Percentiles rank a stretch among this genome's conserved stretches.
Conservation (phyloP, 1,140 invertebrate genomes). For the Lanistes nyassanus region DNA sequence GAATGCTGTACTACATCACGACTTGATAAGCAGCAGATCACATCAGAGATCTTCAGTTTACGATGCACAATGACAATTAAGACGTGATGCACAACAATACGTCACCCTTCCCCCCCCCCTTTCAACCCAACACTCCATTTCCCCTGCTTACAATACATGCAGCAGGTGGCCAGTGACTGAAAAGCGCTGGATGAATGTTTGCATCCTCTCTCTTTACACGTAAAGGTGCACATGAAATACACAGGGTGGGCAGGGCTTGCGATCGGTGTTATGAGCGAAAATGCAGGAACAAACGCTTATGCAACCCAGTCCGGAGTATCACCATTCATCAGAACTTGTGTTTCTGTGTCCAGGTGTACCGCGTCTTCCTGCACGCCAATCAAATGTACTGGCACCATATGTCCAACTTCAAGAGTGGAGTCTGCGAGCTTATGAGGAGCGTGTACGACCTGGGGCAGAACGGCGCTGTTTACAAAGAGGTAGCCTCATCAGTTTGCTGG, state of each 20-base stretch:
- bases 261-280: background rate
- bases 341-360: conserved; percentile 24
- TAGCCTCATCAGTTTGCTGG: conserved; percentile 10
- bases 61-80: too few relatives aligned
- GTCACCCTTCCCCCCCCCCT: too few relatives aligned
- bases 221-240: background rate
- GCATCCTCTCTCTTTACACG: too few relatives aligned
- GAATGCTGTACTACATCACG: too few relatives aligned
- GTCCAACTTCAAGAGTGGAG: conserved; percentile 31
- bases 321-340: background rate
- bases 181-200: too few relatives aligned
- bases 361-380: conserved; percentile 43
- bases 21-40: too few relatives aligned
- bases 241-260: background rate
- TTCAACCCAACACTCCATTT: too few relatives aligned
- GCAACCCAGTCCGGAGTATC: background rate
- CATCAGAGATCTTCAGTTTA: too few relatives aligned
- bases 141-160: too few relatives aligned
- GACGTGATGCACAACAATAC: too few relatives aligned
- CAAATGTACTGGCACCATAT: conserved; percentile 42
- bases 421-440: conserved; percentile 44
- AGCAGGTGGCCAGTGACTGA: too few relatives aligned
- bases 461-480: background rate
- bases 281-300: background rate
- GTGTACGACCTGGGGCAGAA: conserved; percentile 37